Evolutionary conservation across 2,888 invertebrate genomes (phyloP), one percentile per base, ranked within the genome.

Genomic region (Peribatodes rhomboidaria): DNA sequence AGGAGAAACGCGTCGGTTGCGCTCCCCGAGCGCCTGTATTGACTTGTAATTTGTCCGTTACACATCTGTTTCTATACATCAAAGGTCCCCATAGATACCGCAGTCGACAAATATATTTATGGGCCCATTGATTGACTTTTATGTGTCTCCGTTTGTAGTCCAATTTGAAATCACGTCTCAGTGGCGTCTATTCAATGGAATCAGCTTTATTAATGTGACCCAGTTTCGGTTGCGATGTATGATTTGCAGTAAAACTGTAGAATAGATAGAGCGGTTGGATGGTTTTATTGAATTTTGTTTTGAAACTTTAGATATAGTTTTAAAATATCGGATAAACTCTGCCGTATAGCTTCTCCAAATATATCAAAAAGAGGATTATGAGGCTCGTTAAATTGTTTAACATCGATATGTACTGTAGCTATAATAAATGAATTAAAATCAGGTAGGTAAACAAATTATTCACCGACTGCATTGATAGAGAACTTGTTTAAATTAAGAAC

Each of bases 101-200:
- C 31, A 57, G 59, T 65, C 62, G 67, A 70, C 63, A 63, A 65
- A 71, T 71, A 65, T 69, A 67, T 72, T 72, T 72, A 70, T 66
- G 61, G 42, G n/a, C 44, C 58, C 35, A 69, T 69, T 69, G 72
- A 72, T 70, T 69, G 69, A 70, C 69, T 69, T 72, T 69, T 72
- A 72, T 69, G 68, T 50, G 61, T 67, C 66, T 68, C 49, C 52
- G 64, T 63, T 68, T 68, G 65, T 62, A 61, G 61, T 58, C 63
- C 71, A 69, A 73, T 73, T 73, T 71, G 67, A 72, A 75, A 72
- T 71, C 70, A 69, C 72, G 71, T 70, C 73, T 56, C 68, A 50
- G 57, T 60, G 70, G 71, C 71, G 75, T 74, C 76, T 73, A 61
- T 66, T 65, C 67, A 64, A 71, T 70, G 55, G 58, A 67, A 71